Percentiles rank a stretch among this genome's conserved stretches.
Conservation (phyloP, 1,140 invertebrate genomes). For the Druon quercuslanigerum region DNA sequence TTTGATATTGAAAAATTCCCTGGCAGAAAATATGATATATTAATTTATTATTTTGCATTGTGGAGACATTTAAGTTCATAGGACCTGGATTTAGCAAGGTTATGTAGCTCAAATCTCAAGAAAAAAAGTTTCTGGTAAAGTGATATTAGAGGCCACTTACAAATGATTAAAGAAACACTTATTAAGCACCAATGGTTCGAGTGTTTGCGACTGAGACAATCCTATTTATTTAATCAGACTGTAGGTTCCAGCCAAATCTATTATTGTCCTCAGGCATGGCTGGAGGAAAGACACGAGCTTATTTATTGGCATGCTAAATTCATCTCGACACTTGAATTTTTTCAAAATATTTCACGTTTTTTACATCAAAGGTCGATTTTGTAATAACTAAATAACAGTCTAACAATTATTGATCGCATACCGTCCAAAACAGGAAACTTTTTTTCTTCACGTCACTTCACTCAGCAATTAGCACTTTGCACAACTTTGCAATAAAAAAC, state of each 20-base stretch:
- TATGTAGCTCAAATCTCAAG: conserved; percentile 37
- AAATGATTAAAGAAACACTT: conserved; percentile 48
- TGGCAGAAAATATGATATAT: too few relatives aligned
- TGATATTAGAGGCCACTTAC: conserved; percentile 6
- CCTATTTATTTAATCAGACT: conserved; percentile 76
- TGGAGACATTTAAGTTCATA: too few relatives aligned
- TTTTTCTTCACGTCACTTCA: conserved; percentile 26
- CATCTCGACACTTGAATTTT: too few relatives aligned
- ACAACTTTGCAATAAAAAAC: conserved; percentile 33
- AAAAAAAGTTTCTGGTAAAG: conserved; percentile 36
- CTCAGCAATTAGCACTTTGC: conserved; percentile 42
- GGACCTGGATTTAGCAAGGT: background rate
- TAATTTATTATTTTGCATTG: too few relatives aligned
- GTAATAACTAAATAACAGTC: conserved; percentile 42
- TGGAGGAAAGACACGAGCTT: conserved; percentile 64
- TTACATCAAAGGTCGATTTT: background rate
- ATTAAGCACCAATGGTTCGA: conserved; percentile 52
- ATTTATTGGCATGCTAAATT: conserved; percentile 26
- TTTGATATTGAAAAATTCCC: too few relatives aligned
- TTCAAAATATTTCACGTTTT: background rate
- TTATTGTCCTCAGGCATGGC: conserved; percentile 74
- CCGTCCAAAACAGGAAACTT: conserved; percentile 44
- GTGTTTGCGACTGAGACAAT: conserved; percentile 67
- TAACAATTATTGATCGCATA: conserved; percentile 38
- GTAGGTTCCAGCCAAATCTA: conserved; percentile 77